A percentile compares a stretch with the other conserved stretches of the same genome.
phyloP scores from a whole-genome alignment of 2,888 invertebrate genomes.

The Matsumyia berberina region DNA sequence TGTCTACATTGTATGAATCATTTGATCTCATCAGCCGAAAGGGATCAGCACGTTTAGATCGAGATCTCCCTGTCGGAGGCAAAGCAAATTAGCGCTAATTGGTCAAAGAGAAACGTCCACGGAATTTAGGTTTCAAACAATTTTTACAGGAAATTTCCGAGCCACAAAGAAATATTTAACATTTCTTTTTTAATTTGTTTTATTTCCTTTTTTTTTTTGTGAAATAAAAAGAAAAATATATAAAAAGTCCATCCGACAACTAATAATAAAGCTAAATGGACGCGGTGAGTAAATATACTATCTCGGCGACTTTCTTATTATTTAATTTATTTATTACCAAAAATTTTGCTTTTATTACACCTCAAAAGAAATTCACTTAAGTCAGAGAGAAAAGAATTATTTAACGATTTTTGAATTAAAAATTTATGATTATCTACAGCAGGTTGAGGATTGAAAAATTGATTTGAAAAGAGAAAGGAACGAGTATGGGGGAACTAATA shows the following conservation, averaged over 20 bases:
- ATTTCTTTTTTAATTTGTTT: neutral
- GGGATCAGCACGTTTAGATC: neutral
- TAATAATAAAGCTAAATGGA: neutral
- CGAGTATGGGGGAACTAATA: neutral
- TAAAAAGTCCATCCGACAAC: neutral
- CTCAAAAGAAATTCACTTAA: slow-evolving; percentile 28
- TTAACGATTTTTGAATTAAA: neutral
- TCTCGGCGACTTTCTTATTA: slow-evolving; percentile 30
- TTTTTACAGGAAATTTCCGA: no score
- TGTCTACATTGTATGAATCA: neutral
- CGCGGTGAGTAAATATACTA: slow-evolving; percentile 21
- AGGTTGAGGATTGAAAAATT: slow-evolving; percentile 1
- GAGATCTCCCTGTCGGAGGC: slow-evolving; percentile 1
- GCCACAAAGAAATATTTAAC: neutral
- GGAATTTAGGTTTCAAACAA: neutral
- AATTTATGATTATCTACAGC: neutral
- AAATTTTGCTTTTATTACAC: slow-evolving; percentile 18
- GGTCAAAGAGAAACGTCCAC: slow-evolving; percentile 32
- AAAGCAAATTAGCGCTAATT: slow-evolving; percentile 53
- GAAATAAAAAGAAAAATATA: neutral
- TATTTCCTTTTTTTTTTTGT: neutral
- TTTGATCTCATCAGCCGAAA: neutral
- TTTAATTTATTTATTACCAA: slow-evolving; percentile 32
- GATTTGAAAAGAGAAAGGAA: neutral
- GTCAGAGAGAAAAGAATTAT: slow-evolving; percentile 7